Base-by-base conservation (phyloP, 2,888 invertebrate species). In the Coelopa pilipes region DNA sequence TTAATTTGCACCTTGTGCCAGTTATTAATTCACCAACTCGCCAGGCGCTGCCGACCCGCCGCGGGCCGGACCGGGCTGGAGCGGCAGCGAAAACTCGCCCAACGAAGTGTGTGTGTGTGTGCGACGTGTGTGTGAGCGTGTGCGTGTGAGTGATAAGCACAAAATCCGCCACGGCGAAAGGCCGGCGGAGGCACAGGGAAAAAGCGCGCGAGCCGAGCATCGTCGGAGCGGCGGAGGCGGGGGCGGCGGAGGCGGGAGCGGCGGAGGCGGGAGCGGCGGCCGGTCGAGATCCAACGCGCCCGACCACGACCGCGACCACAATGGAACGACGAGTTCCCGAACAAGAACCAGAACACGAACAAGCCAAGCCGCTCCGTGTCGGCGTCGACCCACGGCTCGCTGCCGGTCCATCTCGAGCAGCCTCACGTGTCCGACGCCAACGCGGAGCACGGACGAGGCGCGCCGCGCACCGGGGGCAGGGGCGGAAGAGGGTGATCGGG, bases 21-120 rank as follows among this genome's bases (percentile, higher is more conserved):
- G 50, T 70, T 70, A 70, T 62, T 62, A 70, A 70, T 63, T 70
- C 70, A 70, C 50, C 50, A 63, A 70, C 49, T 70, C 70, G 45
- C 13, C 70, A 57, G n/a, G 24, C 49, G 50, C 47, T 19, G 13
- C 15, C 75, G 72, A 59, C 21, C 50, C 57, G 12, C 66, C 17
- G 46, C 45, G 46, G 65, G 46, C 46, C 45, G 46, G 46, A 17
- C 46, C 12, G 19, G 45, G 63, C 45, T 46, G 63, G 24, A 62
- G 62, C 62, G 62, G 45, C 63, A 63, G 45, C 63, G 34, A 15
- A 45, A 13, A 46, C n/a, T 34, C 34, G 34, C 34, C 34, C 2
- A 34, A 34, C 34, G 34, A 34, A 34, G 34, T 34, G 34, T 34
- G 34, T 4, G 34, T 34, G 34, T 34, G 34, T 34, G 34, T 34